These are phyloP conservation scores for Empidonax alnorum DNA, from an alignment of 2,113 vertebrate species.

Conservation along the genomic window DNA sequence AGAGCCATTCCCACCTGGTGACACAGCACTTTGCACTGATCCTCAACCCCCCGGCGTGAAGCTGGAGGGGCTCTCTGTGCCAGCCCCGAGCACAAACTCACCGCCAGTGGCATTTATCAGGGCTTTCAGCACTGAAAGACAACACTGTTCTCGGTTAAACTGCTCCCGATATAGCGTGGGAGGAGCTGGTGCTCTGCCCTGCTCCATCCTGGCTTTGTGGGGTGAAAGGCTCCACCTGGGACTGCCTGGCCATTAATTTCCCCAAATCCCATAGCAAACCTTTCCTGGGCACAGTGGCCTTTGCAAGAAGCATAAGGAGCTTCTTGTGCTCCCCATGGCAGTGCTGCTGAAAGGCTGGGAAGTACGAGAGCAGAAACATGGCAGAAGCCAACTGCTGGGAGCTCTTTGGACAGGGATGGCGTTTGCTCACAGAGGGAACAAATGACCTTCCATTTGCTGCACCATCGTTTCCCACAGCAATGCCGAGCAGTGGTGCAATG, in stretches of 20 bases:
- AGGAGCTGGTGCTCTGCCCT: not conserved
- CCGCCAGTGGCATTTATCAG: slow-evolving; percentile 47
- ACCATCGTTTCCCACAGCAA: not conserved
- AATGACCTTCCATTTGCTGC: accelerated
- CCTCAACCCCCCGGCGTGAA: slow-evolving; percentile 36
- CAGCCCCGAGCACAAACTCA: slow-evolving; percentile 38
- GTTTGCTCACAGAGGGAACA: not conserved
- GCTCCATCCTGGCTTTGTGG: not conserved
- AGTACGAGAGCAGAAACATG: not conserved
- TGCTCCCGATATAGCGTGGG: not conserved
- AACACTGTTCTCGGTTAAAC: slow-evolving; percentile 17
- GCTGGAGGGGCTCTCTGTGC: slow-evolving; percentile 27
- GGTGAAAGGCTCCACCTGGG: not conserved
- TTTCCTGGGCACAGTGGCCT: slow-evolving; percentile 11
- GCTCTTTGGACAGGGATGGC: not conserved
- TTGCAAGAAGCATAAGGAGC: slow-evolving; percentile 44
- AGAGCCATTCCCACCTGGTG: slow-evolving; percentile 60
- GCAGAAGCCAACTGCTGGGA: not conserved
- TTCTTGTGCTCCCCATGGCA: slow-evolving; percentile 36
- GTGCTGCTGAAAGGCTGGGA: not conserved
- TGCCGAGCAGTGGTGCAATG: not conserved
- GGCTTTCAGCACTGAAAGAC: slow-evolving; percentile 56
- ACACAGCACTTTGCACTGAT: slow-evolving; percentile 67
- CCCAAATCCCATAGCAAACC: not conserved
- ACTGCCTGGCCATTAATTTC: not conserved